A percentile compares a stretch with the other conserved stretches of the same genome.
phyloP scores from a whole-genome alignment of 2,113 vertebrate genomes.

The Gobius niger region DNA sequence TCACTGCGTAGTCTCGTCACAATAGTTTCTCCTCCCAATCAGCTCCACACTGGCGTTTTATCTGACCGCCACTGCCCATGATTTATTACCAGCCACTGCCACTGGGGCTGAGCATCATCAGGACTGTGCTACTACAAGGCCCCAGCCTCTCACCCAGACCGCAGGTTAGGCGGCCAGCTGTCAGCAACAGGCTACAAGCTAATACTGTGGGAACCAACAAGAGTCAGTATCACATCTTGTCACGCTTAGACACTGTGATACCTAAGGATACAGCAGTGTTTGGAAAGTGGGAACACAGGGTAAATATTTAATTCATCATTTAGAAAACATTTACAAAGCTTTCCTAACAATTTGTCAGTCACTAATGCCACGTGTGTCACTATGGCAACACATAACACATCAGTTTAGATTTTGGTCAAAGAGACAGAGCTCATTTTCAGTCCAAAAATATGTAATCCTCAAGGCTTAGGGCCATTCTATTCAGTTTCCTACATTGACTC shows the following conservation, averaged over 20 bases:
- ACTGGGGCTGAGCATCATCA: constrained; percentile 62
- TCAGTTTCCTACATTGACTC: neutral
- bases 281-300: too few species aligned
- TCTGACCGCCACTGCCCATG: constrained; percentile 69
- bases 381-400: neutral
- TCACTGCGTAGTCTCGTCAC: constrained; percentile 59
- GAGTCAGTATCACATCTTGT: constrained; percentile 31
- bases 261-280: too few species aligned
- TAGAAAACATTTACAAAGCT: too few species aligned
- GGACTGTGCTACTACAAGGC: constrained; percentile 61
- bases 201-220: constrained; percentile 34
- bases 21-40: constrained; percentile 72
- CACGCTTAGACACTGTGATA: too few species aligned
- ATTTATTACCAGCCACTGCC: constrained; percentile 71
- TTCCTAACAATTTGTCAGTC: too few species aligned
- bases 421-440: neutral
- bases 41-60: constrained; percentile 66
- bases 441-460: neutral
- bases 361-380: neutral
- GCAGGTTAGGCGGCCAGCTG: constrained; percentile 32
- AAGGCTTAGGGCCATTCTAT: neutral
- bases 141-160: constrained; percentile 51
- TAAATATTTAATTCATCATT: too few species aligned
- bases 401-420: neutral
- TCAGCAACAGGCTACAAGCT: constrained; percentile 29